Evolutionary conservation across 2,888 invertebrate genomes (phyloP).

Genomic region (Heliconius sara): DNA sequence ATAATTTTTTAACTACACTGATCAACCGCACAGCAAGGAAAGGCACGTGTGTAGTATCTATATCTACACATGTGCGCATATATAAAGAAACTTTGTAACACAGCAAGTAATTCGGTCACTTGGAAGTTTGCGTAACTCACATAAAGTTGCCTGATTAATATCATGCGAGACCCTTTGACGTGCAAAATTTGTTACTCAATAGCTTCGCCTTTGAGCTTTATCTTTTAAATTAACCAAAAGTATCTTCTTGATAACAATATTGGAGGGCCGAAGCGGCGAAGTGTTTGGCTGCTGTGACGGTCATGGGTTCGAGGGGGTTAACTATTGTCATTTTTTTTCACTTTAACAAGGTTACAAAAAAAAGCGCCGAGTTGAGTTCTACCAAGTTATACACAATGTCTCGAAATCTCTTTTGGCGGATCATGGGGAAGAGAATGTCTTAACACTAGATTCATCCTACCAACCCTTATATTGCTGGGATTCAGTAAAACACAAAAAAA

Average conservation of each 20-base stretch:
- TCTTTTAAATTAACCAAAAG: slow-evolving; percentile 3
- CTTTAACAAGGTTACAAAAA: neutral
- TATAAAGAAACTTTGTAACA: neutral
- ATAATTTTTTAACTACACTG: neutral
- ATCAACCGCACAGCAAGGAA: neutral
- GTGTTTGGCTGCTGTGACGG: neutral
- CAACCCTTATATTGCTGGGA: too few species aligned
- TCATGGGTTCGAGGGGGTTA: neutral
- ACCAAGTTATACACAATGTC: neutral
- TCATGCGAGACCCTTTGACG: slow-evolving; percentile 42
- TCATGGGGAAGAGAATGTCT: neutral
- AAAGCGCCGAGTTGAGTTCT: neutral
- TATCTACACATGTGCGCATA: too few species aligned
- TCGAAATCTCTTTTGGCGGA: neutral
- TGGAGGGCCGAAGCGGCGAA: too few species aligned
- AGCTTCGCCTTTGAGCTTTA: slow-evolving; percentile 39
- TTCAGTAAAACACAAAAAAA: too few species aligned
- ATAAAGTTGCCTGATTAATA: slow-evolving; percentile 39
- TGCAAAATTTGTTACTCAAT: slow-evolving; percentile 41
- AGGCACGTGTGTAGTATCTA: too few species aligned
- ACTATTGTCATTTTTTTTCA: neutral
- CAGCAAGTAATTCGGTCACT: slow-evolving; percentile 19
- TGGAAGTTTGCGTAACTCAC: slow-evolving; percentile 5
- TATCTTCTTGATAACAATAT: neutral
- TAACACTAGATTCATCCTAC: neutral